Evolutionary conservation across 2,113 vertebrate genomes (phyloP).

Genomic region (Piprites chloris): DNA sequence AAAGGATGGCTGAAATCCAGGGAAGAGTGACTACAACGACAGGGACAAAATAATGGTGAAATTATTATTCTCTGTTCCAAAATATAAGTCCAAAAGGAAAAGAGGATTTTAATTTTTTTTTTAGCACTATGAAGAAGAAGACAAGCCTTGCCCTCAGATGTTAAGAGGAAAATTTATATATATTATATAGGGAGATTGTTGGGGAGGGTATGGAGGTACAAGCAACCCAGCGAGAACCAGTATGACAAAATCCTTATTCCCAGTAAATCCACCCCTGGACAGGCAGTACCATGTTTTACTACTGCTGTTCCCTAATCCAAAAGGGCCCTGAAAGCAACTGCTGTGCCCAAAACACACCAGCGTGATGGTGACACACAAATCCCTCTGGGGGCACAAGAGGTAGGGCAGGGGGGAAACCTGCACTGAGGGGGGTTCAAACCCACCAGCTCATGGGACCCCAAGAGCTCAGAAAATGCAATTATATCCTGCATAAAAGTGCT

Average conservation of each 20-base stretch:
- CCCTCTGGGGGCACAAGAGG: fast-evolving
- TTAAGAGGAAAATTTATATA: background rate
- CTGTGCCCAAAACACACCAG: background rate
- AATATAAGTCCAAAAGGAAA: background rate
- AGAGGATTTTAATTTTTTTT: background rate
- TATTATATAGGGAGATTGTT: background rate
- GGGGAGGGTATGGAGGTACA: background rate
- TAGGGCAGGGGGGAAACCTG: background rate
- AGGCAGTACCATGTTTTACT: background rate
- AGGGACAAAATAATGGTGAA: background rate
- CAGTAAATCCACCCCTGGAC: background rate
- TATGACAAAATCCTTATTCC: background rate
- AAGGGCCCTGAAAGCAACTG: background rate
- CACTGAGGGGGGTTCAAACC: background rate
- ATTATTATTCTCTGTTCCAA: background rate
- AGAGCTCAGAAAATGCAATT: background rate
- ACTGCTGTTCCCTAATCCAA: background rate
- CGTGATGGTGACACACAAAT: fast-evolving
- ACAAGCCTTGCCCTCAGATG: background rate
- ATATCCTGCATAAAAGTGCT: background rate
- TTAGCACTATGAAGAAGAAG: background rate
- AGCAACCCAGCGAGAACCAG: background rate
- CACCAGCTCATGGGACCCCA: background rate
- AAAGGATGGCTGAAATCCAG: background rate
- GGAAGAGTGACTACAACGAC: background rate